Evolutionary conservation across 2,888 invertebrate species (phyloP).

Genomic region (Trissolcus japonicus): DNA sequence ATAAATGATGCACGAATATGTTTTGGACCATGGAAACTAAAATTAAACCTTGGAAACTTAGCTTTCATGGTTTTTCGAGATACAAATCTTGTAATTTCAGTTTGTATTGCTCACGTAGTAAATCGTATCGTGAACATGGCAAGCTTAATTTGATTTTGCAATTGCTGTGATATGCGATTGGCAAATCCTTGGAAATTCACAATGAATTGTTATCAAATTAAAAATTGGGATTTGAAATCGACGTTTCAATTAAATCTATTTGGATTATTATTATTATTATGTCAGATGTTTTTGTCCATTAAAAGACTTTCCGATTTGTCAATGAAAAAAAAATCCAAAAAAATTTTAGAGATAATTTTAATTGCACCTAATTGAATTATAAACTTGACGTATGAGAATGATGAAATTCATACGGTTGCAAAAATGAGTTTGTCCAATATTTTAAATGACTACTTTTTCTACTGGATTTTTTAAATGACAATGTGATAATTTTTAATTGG

Average conservation of each 20-base stretch:
- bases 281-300: neutral
- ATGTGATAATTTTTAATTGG: no score
- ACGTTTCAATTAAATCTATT: neutral
- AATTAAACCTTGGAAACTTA: constrained; percentile 11
- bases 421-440: no score
- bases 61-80: constrained; percentile 12
- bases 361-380: no score
- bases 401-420: no score
- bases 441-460: no score
- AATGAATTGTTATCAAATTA: neutral
- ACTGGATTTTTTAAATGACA: no score
- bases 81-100: constrained; percentile 17
- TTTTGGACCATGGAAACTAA: constrained; percentile 6
- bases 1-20: neutral
- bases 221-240: neutral
- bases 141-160: constrained; percentile 8
- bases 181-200: constrained; percentile 1
- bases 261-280: neutral
- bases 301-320: neutral
- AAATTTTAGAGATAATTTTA: no score
- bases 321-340: neutral
- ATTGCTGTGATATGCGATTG: neutral
- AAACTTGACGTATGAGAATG: no score
- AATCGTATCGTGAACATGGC: constrained; percentile 5
- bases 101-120: neutral